These are phyloP conservation scores for Synchiropus splendidus DNA, from an alignment of 2,113 vertebrate genomes.

Conservation along the genomic window DNA sequence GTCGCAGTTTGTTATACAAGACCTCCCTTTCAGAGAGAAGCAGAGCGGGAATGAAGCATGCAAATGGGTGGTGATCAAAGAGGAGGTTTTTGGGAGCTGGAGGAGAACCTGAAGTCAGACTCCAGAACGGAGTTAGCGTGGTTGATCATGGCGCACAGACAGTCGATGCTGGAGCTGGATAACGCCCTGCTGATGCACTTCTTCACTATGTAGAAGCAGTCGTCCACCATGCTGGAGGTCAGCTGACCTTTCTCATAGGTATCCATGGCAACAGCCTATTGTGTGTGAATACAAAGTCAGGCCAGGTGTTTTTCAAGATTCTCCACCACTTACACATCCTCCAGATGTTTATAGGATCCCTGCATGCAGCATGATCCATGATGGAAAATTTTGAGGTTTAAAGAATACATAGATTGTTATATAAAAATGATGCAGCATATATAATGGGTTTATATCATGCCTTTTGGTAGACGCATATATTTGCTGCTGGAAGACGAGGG, in stretches of 20 bases:
- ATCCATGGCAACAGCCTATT: slow-evolving; percentile 91
- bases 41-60: neutral
- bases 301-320: too few relatives aligned
- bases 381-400: too few relatives aligned
- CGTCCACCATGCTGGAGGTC: slow-evolving; percentile 97
- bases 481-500: too few relatives aligned
- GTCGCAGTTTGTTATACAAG: slow-evolving; percentile 82
- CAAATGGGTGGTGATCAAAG: neutral
- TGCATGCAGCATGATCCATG: too few relatives aligned
- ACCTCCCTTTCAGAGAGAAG: slow-evolving; percentile 72
- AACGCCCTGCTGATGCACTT: slow-evolving; percentile 93
- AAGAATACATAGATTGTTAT: too few relatives aligned
- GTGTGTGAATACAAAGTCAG: neutral
- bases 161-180: slow-evolving; percentile 94
- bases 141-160: slow-evolving; percentile 98
- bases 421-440: too few relatives aligned
- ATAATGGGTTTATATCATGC: too few relatives aligned
- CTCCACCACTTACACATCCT: too few relatives aligned
- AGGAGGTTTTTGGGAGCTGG: neutral
- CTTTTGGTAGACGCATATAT: too few relatives aligned
- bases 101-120: slow-evolving; percentile 85
- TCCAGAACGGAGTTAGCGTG: slow-evolving; percentile 88
- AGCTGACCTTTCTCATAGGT: slow-evolving; percentile 86
- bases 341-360: too few relatives aligned
- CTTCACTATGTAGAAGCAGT: slow-evolving; percentile 97